Base-by-base conservation (phyloP, 2,113 vertebrate genomes). In the Pachycephala philippinensis region DNA sequence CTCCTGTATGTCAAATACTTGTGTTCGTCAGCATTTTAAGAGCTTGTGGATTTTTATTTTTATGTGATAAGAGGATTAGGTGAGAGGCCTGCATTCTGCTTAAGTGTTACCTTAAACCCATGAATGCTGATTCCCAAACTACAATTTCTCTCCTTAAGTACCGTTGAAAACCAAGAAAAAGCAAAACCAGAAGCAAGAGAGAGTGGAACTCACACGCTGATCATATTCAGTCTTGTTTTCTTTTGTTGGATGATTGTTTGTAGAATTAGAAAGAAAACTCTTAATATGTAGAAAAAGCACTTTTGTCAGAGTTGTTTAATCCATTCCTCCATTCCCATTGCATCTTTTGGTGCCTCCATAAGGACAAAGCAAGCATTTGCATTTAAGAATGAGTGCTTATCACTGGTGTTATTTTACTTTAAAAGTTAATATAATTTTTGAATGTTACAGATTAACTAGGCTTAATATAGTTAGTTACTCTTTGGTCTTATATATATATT, bases 391-490 rank as follows among this genome's bases (percentile, higher is more conserved):
- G 54, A 57, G 39, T 3, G 2, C 8, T 72, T 84, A 21, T 35
- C 9, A 63, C 17, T 59, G 17, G 28, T 68, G 23, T 56, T 91
- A 35, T 78, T 84, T 93, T 85, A 42, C 49, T 85, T 79, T 60
- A 85, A 56, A 87, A 95, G 87, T 89, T 83, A 90, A 84, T 68
- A 13, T 14, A 42, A 84, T 93, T 84, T 94, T 91, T 87, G 16
- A 65, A 52, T 66, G 91, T 96, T 94, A 90, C 30, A 35, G 24
- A 69, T 96, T 96, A 96, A 91, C 95, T 77, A 26, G 9, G 15
- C 40, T 83, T 90, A 83, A 66, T 72, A 53, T 61, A 56, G 54
- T 79, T 85, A 72, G 81, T 96, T 94, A 89, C 47, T 83, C 44
- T 93, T 91, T 66, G 44, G 31, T 82, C 23, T 49, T 81, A 5